Base-by-base conservation (phyloP, 1,140 invertebrate genomes). In the Eriocheir sinensis region DNA sequence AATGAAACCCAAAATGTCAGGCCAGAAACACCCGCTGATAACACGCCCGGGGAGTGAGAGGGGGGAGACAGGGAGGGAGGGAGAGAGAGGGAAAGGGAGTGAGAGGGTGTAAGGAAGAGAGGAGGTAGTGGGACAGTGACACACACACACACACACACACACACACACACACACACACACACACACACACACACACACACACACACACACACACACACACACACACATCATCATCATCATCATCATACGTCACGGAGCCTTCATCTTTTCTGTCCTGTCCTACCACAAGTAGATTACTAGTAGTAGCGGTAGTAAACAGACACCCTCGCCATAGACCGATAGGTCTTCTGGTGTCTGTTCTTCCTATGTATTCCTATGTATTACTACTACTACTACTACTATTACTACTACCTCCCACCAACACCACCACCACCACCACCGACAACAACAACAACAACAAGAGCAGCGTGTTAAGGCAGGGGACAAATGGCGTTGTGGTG, bases 1-100 rank as follows among this genome's bases (percentile, higher is more conserved):
- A 90, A 60, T 90, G 89, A 90, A 90, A 90, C 44, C 60, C 2
- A 60, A 90, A 90, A 0, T 60, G 44, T 53, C n/a, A 34, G n/a
- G 36, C 88, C 30, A 60, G 89, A 34, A 90, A 60, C 89, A 9
- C 89, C 9, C 3, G 4, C 0, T 27, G 79, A 91, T 79, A 91
- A 91, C 2, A 81, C 15, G 27, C 34, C 40, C 0, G 0, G 89
- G 12, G 48, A 15, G 53, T 9, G 36, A 38, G 32, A 3, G 44
- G 15, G 89, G 41, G n/a, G 90, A 40, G 40, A 60, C 38, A 36
- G 72, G n/a, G 90, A 79, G 90, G 32, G 15, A 79, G 90, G 0
- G 8, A 34, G 27, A n/a, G 44, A 48, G 34, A 60, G 36, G 3
- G 89, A 27, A 36, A 32, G 44, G 34, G n/a, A 41, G 34, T 1